Base-by-base conservation (phyloP, 2,797 vertebrate genomes). In the Thripadectes ignobilis region DNA sequence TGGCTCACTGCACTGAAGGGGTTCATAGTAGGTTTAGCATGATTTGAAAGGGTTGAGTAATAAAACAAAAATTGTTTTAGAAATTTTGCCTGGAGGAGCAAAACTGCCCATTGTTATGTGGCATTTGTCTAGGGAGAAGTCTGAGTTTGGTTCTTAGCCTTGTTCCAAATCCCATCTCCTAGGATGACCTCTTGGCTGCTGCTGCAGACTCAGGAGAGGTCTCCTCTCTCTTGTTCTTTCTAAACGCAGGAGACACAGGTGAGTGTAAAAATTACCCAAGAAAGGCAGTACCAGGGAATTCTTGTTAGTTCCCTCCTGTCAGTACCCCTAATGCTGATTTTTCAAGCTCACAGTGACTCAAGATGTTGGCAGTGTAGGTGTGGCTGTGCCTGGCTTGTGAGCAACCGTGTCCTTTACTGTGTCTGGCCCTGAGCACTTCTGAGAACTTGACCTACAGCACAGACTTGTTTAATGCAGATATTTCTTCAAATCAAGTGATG, bases 221-320 rank as follows among this genome's bases (percentile, higher is more conserved):
- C 12, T 69, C 26, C 14, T 74, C 14, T 61, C 16, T 82, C n/a
- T 61, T 58, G 3, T 15, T 30, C 36, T 79, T 66, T 58, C 11
- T 69, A 34, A 89, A 22, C 26, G 51, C 14, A 18, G 32, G 10
- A 23, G 36, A 65, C 21, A 45, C 0, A 0, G 6, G 3, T 23
- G 13, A 61, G 9, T 20, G 10, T 30, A 41, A 69, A 85, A 82
- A 41, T 13, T 9, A 20, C 29, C 36, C 63, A 67, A 4, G 34
- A 69, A 73, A 43, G 6, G 13, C 29, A 58, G 3, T 67, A 26
- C 20, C 45, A 73, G n/a, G 36, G 2, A 85, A 36, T 52, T 74
- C 13, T 41, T 61, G 8, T 29, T 41, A 36, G 7, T 10, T 83
- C 49, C 14, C 46, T 29, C n/a, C 48, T 6, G 22, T 76, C n/a